Evolutionary conservation across 2,888 invertebrate species (phyloP).

Genomic region (Hesperia comma): DNA sequence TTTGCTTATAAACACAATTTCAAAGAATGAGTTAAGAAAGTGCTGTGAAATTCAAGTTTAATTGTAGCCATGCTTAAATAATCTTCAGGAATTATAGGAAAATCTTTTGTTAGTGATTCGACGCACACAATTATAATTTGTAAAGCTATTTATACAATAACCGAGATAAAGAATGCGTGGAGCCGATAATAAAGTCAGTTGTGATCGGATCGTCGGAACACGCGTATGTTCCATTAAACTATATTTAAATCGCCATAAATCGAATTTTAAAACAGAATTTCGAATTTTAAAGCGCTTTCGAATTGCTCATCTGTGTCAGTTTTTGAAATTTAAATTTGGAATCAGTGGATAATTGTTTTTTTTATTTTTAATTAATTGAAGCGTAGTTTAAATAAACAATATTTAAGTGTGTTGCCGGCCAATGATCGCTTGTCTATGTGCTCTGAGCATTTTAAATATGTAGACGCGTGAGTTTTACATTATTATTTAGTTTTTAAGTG

Average conservation of each 20-base stretch:
- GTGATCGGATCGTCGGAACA: conserved; percentile 20
- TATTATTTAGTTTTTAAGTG: background rate
- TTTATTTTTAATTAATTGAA: background rate
- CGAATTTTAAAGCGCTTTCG: background rate
- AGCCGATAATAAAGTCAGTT: conserved; percentile 41
- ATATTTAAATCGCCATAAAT: background rate
- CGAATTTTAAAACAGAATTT: background rate
- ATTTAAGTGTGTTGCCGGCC: background rate
- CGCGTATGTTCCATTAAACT: conserved; percentile 22
- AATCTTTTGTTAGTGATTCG: conserved; percentile 9
- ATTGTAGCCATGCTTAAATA: background rate
- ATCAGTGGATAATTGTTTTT: background rate
- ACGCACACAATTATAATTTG: conserved; percentile 39
- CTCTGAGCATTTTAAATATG: background rate
- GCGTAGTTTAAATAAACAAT: no score
- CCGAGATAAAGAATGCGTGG: conserved; percentile 42
- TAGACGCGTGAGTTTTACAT: background rate
- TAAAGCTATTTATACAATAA: conserved; percentile 41
- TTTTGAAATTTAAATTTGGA: background rate
- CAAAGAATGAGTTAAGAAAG: background rate
- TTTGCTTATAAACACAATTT: no score
- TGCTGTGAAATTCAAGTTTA: background rate
- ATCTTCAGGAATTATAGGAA: background rate
- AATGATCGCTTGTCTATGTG: background rate
- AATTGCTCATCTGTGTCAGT: background rate